These are phyloP conservation scores for Hyposoter dolosus DNA, from an alignment of 2,888 invertebrate genomes.

Conservation along the genomic window DNA sequence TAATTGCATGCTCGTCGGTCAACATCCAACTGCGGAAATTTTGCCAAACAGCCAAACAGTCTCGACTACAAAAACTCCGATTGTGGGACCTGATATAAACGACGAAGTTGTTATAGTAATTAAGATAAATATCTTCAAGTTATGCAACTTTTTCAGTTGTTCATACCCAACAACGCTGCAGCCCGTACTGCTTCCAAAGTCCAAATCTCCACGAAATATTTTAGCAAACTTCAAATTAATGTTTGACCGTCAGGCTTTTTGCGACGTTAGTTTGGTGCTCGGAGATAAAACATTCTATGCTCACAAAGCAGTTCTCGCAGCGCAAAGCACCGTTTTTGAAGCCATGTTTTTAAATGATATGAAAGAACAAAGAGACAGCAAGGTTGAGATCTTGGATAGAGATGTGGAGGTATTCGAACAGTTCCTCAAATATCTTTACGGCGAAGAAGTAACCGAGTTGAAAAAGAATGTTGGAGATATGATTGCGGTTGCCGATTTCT, in stretches of 20 bases:
- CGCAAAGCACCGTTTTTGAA: background rate
- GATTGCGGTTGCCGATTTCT: background rate
- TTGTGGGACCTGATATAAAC: too few species aligned
- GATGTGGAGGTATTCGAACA: background rate
- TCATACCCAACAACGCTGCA: too few species aligned
- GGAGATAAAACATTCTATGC: background rate
- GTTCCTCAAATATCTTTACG: background rate
- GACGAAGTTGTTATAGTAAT: too few species aligned
- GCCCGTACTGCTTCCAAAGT: too few species aligned
- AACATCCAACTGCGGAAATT: too few species aligned
- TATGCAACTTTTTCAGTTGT: too few species aligned
- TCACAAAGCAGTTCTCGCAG: background rate
- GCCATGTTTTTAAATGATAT: background rate
- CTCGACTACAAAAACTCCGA: too few species aligned
- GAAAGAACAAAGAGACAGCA: constrained; percentile 7
- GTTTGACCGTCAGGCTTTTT: background rate
- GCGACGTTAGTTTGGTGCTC: background rate
- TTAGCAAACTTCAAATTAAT: too few species aligned
- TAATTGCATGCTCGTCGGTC: too few species aligned
- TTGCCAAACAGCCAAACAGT: too few species aligned
- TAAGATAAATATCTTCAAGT: too few species aligned
- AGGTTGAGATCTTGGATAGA: background rate
- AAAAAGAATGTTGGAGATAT: background rate
- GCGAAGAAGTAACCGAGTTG: background rate
- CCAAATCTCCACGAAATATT: too few species aligned